Base-by-base conservation (phyloP, 1,140 invertebrate genomes). In the Drosophila ohnishii region DNA sequence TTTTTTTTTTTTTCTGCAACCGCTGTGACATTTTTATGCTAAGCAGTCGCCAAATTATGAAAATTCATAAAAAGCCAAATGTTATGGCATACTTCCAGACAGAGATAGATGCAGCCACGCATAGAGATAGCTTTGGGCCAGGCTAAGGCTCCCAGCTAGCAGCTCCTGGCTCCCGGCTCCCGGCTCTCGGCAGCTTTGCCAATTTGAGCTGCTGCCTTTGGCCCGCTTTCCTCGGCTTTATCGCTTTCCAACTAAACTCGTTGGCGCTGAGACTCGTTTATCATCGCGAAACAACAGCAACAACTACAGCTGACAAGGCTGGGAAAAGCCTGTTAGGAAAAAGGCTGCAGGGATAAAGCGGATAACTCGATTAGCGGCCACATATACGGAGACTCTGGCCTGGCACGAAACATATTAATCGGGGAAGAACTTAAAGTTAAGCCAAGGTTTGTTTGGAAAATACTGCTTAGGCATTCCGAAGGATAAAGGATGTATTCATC, bases 11-110 rank as follows among this genome's bases (percentile, higher is more conserved):
- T 79, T 65, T 76, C 64, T 86, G 82, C 82, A 87, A 79, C 82
- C 86, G 83, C 75, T 86, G 82, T 86, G 82, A 86, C 82, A 86
- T 86, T 87, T 87, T 87, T 87, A 86, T 86, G 83, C 82, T 86
- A 86, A 86, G 66, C 83, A 82, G 83, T 77, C 84, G 80, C 83
- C 84, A 86, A 86, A 85, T 85, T 86, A 85, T 85, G 82, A 85
- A 86, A 86, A 86, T 87, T 86, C 83, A 87, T 86, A 83, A 86
- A 79, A 87, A 79, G 63, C 78, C 82, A 86, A 86, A 87, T 87
- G 75, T 87, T 87, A 87, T 82, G 83, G 79, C 82, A 85, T 86
- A 71, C 62, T 85, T 78, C 69, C 59, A 73, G 58, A 55, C 32
- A 53, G 61, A 44, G 66, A 72, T 60, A 62, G 56, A 56, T 57